Evolutionary conservation across 2,797 vertebrate species (phyloP).

Genomic region (Synaphobranchus kaupii): DNA sequence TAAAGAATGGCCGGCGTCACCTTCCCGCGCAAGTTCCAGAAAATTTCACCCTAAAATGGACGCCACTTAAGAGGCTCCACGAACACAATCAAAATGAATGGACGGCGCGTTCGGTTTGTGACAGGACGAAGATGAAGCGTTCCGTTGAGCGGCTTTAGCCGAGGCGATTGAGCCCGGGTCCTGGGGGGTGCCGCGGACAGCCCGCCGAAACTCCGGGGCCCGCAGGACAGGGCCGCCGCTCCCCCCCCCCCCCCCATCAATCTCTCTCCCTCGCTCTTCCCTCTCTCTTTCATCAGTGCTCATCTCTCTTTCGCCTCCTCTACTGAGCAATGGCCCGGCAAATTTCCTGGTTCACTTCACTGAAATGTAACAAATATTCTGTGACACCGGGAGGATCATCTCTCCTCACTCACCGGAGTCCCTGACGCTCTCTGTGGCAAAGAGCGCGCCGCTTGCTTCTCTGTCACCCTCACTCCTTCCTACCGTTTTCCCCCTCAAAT

Average conservation of each 20-base stretch:
- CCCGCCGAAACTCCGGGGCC: conserved; percentile 15
- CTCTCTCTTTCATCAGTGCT: conserved; percentile 42
- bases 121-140: conserved; percentile 5
- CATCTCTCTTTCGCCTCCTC: conserved; percentile 53
- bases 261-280: conserved; percentile 34
- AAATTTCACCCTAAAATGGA: background rate
- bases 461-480: conserved; percentile 46
- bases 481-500: conserved; percentile 19
- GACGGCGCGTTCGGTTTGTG: background rate
- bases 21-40: background rate
- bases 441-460: conserved; percentile 41
- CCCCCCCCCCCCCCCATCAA: conserved; percentile 23
- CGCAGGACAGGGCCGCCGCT: conserved; percentile 1
- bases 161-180: background rate
- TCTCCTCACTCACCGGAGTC: conserved; percentile 39
- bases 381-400: conserved; percentile 49
- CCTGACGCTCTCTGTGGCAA: conserved; percentile 37
- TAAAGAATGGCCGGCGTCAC: background rate
- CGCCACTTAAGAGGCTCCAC: conserved; percentile 17
- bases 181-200: background rate
- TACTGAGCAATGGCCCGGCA: conserved; percentile 52
- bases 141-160: background rate
- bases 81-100: conserved; percentile 7
- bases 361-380: conserved; percentile 58
- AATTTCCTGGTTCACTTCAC: conserved; percentile 61